These are phyloP conservation scores for Sebastes flavidus DNA, from an alignment of 2,797 vertebrate genomes.

Conservation along the genomic window DNA sequence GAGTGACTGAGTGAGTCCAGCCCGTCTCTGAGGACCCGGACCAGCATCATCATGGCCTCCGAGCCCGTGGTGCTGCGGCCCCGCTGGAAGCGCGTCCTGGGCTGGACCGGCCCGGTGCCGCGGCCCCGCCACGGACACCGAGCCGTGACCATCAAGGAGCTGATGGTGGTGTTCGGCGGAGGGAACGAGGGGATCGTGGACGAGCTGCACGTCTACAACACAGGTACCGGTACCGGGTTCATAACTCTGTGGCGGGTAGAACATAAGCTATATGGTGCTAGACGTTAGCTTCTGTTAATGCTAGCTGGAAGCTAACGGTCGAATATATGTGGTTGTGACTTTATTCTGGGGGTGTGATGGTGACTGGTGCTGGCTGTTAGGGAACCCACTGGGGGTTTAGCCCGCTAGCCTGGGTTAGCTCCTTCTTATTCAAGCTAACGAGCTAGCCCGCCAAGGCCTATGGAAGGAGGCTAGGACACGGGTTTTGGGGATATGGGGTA, in stretches of 20 bases:
- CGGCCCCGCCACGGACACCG: slow-evolving; percentile 90
- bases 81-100: slow-evolving; percentile 90
- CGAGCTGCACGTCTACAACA: slow-evolving; percentile 91
- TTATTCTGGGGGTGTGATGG: neutral
- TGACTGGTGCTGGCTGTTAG: neutral
- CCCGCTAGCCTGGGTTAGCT: slow-evolving; percentile 8
- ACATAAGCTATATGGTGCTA: neutral
- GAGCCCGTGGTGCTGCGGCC: slow-evolving; percentile 80
- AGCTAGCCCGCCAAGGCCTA: neutral
- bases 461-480: too few relatives aligned
- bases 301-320: neutral
- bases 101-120: slow-evolving; percentile 90
- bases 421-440: neutral
- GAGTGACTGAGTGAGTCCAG: too few relatives aligned
- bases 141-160: slow-evolving; percentile 90
- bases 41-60: slow-evolving; percentile 43
- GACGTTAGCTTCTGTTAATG: neutral
- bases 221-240: slow-evolving; percentile 61
- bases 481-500: too few relatives aligned
- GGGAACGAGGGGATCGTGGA: slow-evolving; percentile 93
- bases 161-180: slow-evolving; percentile 92
- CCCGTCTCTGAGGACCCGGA: slow-evolving; percentile 35
- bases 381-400: neutral
- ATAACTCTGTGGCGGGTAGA: neutral
- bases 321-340: neutral